Evolutionary conservation across 2,113 vertebrate genomes (phyloP).

Genomic region (Scophthalmus maximus): DNA sequence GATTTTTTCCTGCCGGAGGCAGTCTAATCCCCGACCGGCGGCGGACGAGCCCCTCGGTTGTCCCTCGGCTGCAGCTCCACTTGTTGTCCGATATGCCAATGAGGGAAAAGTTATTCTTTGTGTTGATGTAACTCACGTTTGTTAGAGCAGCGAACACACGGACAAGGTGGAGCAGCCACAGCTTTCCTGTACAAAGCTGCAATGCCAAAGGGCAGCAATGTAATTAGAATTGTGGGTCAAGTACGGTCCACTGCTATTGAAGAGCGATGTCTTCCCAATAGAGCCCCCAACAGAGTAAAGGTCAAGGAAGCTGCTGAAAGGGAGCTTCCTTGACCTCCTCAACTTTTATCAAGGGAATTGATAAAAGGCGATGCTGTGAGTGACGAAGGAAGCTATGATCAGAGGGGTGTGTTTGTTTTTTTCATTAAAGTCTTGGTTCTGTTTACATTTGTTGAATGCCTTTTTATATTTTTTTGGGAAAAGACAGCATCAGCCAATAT

Average conservation of each 20-base stretch:
- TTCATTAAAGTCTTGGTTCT: no score
- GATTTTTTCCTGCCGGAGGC: conserved; percentile 23
- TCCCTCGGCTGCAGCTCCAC: conserved; percentile 3
- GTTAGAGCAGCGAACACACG: conserved; percentile 3
- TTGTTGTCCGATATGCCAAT: no score
- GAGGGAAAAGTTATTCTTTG: no score
- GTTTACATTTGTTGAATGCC: no score
- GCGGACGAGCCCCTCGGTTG: conserved; percentile 1
- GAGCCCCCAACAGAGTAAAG: neutral
- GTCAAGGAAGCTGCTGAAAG: neutral
- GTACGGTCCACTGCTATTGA: no score
- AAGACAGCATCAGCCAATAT: no score
- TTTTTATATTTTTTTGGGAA: no score
- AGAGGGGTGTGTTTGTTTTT: no score
- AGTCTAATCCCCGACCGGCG: conserved; percentile 15
- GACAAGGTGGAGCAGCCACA: neutral
- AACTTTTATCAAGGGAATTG: neutral
- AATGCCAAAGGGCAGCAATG: no score
- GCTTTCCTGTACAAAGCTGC: neutral
- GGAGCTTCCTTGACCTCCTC: no score
- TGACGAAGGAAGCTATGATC: neutral
- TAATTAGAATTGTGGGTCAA: no score
- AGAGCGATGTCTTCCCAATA: neutral
- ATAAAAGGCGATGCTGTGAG: neutral
- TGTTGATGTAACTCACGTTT: no score